These are phyloP conservation scores for Cheilinus undulatus DNA, from an alignment of 2,113 vertebrate genomes.

Conservation along the genomic window DNA sequence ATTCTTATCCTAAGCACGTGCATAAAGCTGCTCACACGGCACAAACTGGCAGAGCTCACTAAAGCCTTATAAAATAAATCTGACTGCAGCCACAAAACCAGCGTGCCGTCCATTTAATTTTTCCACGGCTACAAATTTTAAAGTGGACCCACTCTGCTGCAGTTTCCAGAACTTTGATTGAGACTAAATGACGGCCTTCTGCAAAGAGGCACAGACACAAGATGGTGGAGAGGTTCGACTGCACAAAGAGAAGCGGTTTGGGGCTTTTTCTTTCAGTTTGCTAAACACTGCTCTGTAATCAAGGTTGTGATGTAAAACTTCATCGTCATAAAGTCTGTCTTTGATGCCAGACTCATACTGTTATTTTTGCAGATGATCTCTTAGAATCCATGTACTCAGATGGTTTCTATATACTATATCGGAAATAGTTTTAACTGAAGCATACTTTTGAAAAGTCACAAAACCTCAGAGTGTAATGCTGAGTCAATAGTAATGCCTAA, in stretches of 20 bases:
- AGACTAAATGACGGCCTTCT: conserved; percentile 68
- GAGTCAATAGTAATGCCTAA: neutral
- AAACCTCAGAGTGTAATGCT: neutral
- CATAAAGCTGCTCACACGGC: conserved; percentile 36
- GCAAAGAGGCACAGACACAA: conserved; percentile 46
- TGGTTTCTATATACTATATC: too few relatives aligned
- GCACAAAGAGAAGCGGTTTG: neutral
- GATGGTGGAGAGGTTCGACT: neutral
- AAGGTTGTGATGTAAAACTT: too few relatives aligned
- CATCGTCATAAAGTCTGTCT: too few relatives aligned
- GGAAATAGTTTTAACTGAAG: too few relatives aligned
- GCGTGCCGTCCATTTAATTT: conserved; percentile 51
- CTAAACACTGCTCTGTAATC: too few relatives aligned
- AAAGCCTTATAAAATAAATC: conserved; percentile 47
- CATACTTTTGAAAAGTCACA: too few relatives aligned
- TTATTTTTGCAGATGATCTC: too few relatives aligned
- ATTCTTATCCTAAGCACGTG: conserved; percentile 15
- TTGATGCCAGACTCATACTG: too few relatives aligned
- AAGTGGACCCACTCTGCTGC: conserved; percentile 55
- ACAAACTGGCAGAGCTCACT: conserved; percentile 26
- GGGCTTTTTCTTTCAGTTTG: too few relatives aligned
- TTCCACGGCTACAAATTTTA: conserved; percentile 70
- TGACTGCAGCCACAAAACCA: conserved; percentile 60
- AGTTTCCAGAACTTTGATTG: conserved; percentile 64
- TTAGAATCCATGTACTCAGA: too few relatives aligned